Conservation (phyloP, 2,888 invertebrate genomes). For the Orthonychiurus folsomi region DNA sequence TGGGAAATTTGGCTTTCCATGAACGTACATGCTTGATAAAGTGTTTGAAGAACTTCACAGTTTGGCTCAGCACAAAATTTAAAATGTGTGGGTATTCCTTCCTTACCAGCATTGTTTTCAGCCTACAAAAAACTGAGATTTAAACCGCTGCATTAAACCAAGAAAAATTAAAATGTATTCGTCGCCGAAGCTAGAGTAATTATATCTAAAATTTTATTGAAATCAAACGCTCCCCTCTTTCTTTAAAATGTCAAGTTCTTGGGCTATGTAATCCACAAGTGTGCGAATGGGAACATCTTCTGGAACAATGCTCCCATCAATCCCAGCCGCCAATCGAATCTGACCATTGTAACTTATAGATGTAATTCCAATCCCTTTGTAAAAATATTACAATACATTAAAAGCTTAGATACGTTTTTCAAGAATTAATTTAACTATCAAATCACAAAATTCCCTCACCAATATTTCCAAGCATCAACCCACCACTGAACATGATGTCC, state of each 20-base stretch:
- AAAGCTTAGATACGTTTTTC: neutral
- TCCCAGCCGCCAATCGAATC: constrained; percentile 26
- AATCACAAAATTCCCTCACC: constrained; percentile 8
- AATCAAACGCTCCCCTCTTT: neutral
- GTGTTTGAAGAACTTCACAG: neutral
- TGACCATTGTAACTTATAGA: constrained; percentile 35
- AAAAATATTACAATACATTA: too few relatives aligned
- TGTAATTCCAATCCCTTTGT: constrained; percentile 29
- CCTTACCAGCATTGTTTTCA: too few relatives aligned
- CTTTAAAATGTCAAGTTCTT: neutral
- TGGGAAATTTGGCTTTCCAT: too few relatives aligned
- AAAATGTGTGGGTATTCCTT: too few relatives aligned
- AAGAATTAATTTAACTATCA: neutral
- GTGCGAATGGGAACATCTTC: neutral
- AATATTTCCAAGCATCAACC: constrained; percentile 20
- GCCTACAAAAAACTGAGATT: too few relatives aligned
- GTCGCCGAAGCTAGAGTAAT: too few relatives aligned
- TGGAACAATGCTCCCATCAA: constrained; percentile 31
- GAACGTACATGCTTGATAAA: neutral
- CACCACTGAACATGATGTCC: constrained; percentile 18
- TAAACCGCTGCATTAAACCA: too few relatives aligned
- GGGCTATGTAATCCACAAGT: neutral
- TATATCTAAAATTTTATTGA: too few relatives aligned
- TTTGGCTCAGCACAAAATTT: neutral
- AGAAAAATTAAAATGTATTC: too few relatives aligned